phyloP scores from a whole-genome alignment of 2,888 invertebrate genomes.

The Ametastegia equiseti region DNA sequence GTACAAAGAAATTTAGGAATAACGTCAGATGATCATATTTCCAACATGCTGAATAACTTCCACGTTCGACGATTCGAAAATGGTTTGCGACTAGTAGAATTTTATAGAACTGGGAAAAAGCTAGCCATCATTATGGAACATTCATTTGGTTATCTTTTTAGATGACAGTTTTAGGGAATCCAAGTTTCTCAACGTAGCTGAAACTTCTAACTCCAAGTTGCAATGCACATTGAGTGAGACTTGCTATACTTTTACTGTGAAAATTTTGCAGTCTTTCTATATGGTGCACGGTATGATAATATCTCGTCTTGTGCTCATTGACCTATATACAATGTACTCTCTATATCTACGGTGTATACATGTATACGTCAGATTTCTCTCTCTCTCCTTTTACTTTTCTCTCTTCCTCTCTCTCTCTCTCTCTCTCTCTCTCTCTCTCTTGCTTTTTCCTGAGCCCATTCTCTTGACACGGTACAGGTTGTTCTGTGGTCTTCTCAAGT shows the following conservation, averaged over 20 bases:
- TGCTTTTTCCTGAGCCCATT: not conserved
- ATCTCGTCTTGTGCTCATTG: conserved; percentile 19
- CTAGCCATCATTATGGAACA: too few species aligned
- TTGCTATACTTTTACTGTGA: not conserved
- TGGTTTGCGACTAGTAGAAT: not conserved
- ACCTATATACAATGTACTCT: conserved; percentile 28
- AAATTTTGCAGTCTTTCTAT: not conserved
- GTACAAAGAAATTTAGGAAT: not conserved
- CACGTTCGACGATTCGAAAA: not conserved
- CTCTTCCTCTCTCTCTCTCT: conserved; percentile 25
- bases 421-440: conserved; percentile 29
- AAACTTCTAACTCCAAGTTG: too few species aligned
- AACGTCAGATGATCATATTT: not conserved
- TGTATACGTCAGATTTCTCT: conserved; percentile 11
- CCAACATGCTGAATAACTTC: not conserved
- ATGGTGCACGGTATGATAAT: not conserved
- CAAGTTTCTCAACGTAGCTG: too few species aligned
- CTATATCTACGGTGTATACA: conserved; percentile 3
- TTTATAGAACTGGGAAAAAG: too few species aligned
- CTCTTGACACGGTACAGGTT: not conserved
- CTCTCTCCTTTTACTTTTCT: too few species aligned
- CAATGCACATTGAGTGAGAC: not conserved
- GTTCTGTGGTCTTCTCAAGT: conserved; percentile 26
- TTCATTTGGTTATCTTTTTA: too few species aligned
- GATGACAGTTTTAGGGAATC: too few species aligned